phyloP scores from a whole-genome alignment of 2,113 vertebrate species.

The Panthera tigris region DNA sequence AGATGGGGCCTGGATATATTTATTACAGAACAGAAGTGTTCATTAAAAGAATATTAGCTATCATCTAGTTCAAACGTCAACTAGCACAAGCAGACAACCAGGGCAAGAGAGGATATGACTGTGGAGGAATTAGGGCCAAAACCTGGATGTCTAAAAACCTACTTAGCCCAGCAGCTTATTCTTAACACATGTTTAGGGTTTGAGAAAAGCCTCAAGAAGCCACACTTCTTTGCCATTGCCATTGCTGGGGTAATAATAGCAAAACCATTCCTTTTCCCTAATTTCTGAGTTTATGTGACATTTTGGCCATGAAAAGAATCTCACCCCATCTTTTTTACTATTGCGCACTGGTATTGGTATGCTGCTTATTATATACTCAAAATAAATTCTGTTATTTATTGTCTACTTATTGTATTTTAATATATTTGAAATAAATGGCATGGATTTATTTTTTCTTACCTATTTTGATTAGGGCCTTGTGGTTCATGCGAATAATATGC shows the following conservation, averaged over 20 bases:
- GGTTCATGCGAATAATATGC: slow-evolving; percentile 32
- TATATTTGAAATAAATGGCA: slow-evolving; percentile 34
- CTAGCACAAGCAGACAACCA: not conserved
- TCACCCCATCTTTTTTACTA: not conserved
- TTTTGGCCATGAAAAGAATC: not conserved
- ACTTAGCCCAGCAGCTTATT: not conserved
- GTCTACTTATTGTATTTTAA: slow-evolving; percentile 36
- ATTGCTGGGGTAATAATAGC: not conserved
- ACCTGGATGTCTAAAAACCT: not conserved
- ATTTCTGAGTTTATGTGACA: not conserved
- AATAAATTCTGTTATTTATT: slow-evolving; percentile 40
- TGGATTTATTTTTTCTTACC: slow-evolving; percentile 61
- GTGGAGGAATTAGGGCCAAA: not conserved
- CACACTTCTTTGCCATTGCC: not conserved
- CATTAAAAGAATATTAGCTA: slow-evolving; percentile 8
- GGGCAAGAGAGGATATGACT: not conserved
- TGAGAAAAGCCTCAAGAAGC: not conserved
- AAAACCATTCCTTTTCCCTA: not conserved
- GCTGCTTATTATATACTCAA: not conserved
- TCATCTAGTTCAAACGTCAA: not conserved
- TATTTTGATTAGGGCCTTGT: slow-evolving; percentile 48
- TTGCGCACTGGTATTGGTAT: not conserved
- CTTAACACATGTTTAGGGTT: not conserved
- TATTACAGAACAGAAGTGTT: slow-evolving; percentile 26
- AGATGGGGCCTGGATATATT: not conserved